phyloP scores from a whole-genome alignment of 2,888 invertebrate species.

The Limnephilus lunatus region DNA sequence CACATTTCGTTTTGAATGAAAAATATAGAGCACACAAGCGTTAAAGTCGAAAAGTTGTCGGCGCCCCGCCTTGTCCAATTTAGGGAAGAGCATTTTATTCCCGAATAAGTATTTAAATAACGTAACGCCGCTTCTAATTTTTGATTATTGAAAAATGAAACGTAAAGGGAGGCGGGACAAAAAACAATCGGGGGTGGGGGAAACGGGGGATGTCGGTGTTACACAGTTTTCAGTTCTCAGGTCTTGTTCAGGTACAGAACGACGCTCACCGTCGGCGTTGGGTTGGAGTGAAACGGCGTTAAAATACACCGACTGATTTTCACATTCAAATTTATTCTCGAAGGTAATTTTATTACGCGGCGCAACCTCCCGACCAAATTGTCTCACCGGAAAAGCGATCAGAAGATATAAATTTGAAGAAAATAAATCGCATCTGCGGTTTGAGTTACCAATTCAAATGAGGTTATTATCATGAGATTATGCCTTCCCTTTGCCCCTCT shows the following conservation, averaged over 20 bases:
- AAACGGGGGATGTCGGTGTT: background rate
- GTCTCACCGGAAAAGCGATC: constrained; percentile 52
- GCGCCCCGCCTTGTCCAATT: constrained; percentile 60
- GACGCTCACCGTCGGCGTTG: constrained; percentile 48
- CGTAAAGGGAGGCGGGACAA: constrained; percentile 14
- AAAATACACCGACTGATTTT: constrained; percentile 61
- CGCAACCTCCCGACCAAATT: constrained; percentile 58
- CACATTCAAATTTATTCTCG: constrained; percentile 65
- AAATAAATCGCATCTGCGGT: constrained; percentile 53
- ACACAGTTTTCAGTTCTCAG: background rate
- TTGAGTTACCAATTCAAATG: constrained; percentile 59
- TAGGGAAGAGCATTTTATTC: constrained; percentile 60
- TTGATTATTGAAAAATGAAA: constrained; percentile 65
- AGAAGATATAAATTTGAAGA: constrained; percentile 50
- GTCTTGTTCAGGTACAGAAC: constrained; percentile 34
- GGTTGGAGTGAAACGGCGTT: constrained; percentile 47
- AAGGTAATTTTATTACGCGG: constrained; percentile 64
- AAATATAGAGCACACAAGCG: constrained; percentile 11
- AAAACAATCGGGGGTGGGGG: constrained; percentile 55
- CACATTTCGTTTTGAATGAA: constrained; percentile 49
- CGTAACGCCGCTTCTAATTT: constrained; percentile 58
- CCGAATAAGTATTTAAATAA: constrained; percentile 61
- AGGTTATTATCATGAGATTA: constrained; percentile 57
- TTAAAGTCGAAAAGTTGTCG: constrained; percentile 56
- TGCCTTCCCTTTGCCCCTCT: background rate